Evolutionary conservation across 2,113 vertebrate genomes (phyloP).

Genomic region (Dryoscopus gambensis): DNA sequence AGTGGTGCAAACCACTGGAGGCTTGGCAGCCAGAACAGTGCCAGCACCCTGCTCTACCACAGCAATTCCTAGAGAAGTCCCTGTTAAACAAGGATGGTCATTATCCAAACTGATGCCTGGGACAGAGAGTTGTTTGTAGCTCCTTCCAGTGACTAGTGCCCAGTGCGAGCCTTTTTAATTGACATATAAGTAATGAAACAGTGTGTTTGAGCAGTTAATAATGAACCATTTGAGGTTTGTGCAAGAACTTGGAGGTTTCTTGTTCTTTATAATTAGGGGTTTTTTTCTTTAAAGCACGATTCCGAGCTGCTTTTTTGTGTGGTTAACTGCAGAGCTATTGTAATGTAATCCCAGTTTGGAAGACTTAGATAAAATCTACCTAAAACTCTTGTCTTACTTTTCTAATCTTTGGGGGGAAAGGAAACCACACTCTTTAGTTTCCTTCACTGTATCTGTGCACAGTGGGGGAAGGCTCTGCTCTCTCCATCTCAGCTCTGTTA

Average conservation of each 20-base stretch:
- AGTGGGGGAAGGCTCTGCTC: fast-evolving
- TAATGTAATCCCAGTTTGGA: background rate
- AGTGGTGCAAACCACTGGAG: background rate
- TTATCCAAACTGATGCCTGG: background rate
- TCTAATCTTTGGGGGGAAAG: background rate
- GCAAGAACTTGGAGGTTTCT: background rate
- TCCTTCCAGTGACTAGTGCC: background rate
- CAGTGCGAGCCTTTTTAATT: background rate
- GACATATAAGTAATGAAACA: background rate
- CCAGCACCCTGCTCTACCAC: background rate
- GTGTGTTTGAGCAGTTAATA: background rate
- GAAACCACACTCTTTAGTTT: background rate
- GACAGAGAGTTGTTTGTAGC: background rate
- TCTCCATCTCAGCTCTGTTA: background rate
- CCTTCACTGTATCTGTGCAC: background rate
- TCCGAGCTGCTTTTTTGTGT: background rate
- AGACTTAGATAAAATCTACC: background rate
- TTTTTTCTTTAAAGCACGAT: background rate
- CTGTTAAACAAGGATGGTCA: background rate
- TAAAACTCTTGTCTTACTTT: background rate
- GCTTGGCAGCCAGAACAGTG: background rate
- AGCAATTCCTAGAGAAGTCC: background rate
- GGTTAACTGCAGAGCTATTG: background rate
- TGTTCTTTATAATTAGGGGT: background rate
- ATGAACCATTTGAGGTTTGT: background rate